Evolutionary conservation across 2,888 invertebrate species (phyloP), one percentile per base, ranked within the genome.

Genomic region (Schizotus pectinicornis): DNA sequence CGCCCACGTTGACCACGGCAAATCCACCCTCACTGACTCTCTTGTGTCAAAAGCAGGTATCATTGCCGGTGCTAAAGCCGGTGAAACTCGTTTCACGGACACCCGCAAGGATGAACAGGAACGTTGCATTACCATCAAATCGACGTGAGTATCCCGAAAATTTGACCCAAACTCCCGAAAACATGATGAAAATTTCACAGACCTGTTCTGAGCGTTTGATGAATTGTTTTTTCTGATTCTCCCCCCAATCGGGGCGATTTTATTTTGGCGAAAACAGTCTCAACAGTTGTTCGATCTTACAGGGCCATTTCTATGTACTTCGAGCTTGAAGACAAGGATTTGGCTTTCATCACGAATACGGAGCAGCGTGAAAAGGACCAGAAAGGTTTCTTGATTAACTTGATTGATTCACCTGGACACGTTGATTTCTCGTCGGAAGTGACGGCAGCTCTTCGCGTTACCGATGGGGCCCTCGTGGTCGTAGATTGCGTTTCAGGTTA

Each of bases 351-450:
- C 79, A 94, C 90, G 70, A 90, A 90, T 75, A 85, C 87, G 38
- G 94, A 94, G 81, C 95, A 96, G 81, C 88, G 94, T 76, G 95
- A 97, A 76, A 93, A 92, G 84, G 88, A 84, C 32, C 89, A 90
- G 70, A 92, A 90, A 81, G 98, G 97, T 83, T 99, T 99, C 88
- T 91, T 99, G 82, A 99, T 99, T 85, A 99, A 99, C 82, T 84
- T 99, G 82, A 99, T 99, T 74, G 99, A 99, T 83, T 99, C 99
- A 12, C 99, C 99, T 70, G 99, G 99, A 68, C 99, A 99, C 91
- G 99, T 99, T 77, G 99, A 99, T 83, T 99, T 99, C 86, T 98
- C 98, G 2, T 97, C 96, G 67, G 98, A 99, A 84, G 99, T 99
- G 69, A 99, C 99, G 52, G 99, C 99, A 74, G 99, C 99, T 71